A percentile compares a stretch with the other conserved stretches of the same genome.
phyloP scores from a whole-genome alignment of 2,113 vertebrate genomes.

The Zootoca vivipara region DNA sequence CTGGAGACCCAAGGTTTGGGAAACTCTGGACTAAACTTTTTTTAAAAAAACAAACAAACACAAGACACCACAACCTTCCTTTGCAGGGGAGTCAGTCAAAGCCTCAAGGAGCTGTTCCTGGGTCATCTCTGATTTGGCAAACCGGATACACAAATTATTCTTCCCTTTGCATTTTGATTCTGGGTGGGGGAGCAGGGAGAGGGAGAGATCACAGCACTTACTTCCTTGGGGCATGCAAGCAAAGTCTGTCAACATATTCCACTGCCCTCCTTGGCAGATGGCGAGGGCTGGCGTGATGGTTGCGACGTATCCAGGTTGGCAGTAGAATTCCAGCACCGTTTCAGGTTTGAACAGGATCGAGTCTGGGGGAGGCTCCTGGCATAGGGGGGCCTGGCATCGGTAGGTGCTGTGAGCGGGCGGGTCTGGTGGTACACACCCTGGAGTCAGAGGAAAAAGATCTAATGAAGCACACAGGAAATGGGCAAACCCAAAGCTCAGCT shows the following conservation, averaged over 20 bases:
- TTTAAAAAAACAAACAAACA: no score
- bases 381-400: constrained; percentile 68
- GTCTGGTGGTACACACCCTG: constrained; percentile 73
- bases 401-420: constrained; percentile 74
- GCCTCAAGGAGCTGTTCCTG: no score
- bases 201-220: neutral
- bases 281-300: constrained; percentile 23
- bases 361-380: neutral
- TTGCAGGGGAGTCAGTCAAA: no score
- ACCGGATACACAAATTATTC: no score
- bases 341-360: neutral
- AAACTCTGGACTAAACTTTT: no score
- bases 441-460: neutral
- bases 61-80: no score
- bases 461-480: no score
- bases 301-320: constrained; percentile 70
- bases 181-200: neutral
- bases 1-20: no score
- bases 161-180: no score
- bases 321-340: constrained; percentile 70
- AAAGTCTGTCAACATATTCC: constrained; percentile 41
- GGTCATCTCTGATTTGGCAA: no score
- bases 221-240: constrained; percentile 55
- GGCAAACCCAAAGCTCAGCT: no score
- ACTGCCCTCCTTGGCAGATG: constrained; percentile 65